Evolutionary conservation across 2,888 invertebrate species (phyloP).

Genomic region (Idaea dimidiata): DNA sequence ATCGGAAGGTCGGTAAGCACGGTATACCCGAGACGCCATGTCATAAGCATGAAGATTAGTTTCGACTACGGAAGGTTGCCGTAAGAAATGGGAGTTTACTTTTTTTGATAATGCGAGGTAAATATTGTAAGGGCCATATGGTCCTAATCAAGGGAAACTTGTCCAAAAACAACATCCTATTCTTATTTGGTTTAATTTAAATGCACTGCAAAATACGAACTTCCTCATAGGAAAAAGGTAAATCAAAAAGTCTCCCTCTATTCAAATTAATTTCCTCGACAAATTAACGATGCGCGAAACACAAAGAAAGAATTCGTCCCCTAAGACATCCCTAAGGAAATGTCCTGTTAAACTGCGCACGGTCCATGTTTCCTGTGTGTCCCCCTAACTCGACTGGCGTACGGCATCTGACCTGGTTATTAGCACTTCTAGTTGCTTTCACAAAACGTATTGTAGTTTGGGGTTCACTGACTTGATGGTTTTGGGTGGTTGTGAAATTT

Average conservation of each 20-base stretch:
- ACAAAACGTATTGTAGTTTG: conserved; percentile 36
- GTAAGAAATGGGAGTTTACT: too few species aligned
- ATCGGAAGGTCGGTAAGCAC: too few species aligned
- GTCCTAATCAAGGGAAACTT: too few species aligned
- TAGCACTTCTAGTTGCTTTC: conserved; percentile 48
- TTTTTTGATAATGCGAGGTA: too few species aligned
- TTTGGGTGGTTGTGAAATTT: conserved; percentile 8
- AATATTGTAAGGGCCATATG: too few species aligned
- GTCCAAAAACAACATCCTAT: too few species aligned
- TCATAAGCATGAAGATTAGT: too few species aligned
- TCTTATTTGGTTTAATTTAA: too few species aligned
- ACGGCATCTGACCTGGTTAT: conserved; percentile 44
- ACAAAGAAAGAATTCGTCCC: conserved; percentile 45
- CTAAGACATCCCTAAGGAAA: conserved; percentile 63
- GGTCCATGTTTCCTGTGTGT: conserved; percentile 68
- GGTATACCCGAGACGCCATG: too few species aligned
- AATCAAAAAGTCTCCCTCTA: conserved; percentile 9
- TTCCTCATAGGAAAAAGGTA: conserved; percentile 14
- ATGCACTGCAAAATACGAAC: background rate
- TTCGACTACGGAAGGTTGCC: too few species aligned
- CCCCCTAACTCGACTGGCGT: conserved; percentile 37
- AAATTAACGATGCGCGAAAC: conserved; percentile 34
- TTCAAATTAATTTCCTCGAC: conserved; percentile 43
- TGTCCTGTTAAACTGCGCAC: conserved; percentile 72
- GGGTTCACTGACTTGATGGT: conserved; percentile 24